Base-by-base conservation (phyloP, 2,797 vertebrate species). In the Phoebastria nigripes region DNA sequence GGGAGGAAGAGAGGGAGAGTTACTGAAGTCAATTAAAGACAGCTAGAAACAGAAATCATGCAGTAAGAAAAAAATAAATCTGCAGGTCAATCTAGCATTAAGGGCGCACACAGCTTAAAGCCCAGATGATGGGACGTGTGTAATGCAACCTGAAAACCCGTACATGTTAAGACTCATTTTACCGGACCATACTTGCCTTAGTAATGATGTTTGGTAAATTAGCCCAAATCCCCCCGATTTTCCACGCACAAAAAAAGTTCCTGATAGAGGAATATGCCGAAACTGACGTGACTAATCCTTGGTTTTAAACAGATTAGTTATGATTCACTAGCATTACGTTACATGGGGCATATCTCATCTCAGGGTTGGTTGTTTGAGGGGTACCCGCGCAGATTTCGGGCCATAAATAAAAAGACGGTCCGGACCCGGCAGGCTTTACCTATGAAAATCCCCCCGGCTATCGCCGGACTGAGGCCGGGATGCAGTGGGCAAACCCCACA, bases 301-400 rank as follows among this genome's bases (percentile, higher is more conserved):
- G 70, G 81, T 92, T 95, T 96, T 94, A 95, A 94, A 89, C 77
- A 93, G 95, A 97, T 97, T 97, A 97, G 95, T 67, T 94, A 82
- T 91, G 96, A 97, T 94, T 97, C 97, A 88, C 85, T 55, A 52
- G 83, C 85, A 58, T 95, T 95, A 46, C 13, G 33, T 90, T 96
- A 85, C 86, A 46, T 2, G 55, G 86, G 58, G 12, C 51, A 71
- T 63, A 91, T 61, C 73, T 67, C 47, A 29, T 65, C 73, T 65
- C 87, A 37, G 61, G 28, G 44, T 8, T 71, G 39, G 12, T 21
- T 91, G 83, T 4, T 94, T 44, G 31, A 12, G 7, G 20, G 39
- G 52, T 63, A 63, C 24, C 10, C 5, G 1, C 10, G 5, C 51
- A 52, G 42, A 24, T 74, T 87, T 71, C 0, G 3, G 31, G 41